Percentiles rank a stretch among this genome's conserved stretches.
Evolutionary conservation across 2,888 invertebrate genomes (phyloP).

Genomic region (Rhogogaster chlorosoma): DNA sequence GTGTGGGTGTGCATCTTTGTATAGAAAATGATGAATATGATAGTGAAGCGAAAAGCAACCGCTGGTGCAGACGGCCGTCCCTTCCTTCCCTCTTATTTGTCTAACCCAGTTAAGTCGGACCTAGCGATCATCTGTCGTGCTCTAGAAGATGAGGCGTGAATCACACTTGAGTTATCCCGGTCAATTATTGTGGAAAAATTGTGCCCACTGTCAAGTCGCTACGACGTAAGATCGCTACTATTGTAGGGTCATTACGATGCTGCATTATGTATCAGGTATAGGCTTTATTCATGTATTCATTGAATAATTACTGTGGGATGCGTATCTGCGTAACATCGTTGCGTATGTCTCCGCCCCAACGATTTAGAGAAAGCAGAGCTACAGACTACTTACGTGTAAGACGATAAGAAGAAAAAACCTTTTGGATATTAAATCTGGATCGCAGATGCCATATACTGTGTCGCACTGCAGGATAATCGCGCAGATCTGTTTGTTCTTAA

Average conservation of each 20-base stretch:
- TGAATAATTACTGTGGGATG: constrained; percentile 71
- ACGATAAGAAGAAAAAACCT: neutral
- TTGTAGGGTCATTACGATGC: constrained; percentile 50
- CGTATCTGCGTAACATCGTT: constrained; percentile 64
- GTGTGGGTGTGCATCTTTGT: neutral
- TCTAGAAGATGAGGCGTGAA: constrained; percentile 54
- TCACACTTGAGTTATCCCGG: constrained; percentile 67
- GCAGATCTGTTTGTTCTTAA: neutral
- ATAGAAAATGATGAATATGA: constrained; percentile 16
- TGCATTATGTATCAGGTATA: constrained; percentile 54
- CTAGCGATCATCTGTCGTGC: constrained; percentile 40
- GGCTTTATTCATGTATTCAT: constrained; percentile 72
- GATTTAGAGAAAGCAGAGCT: constrained; percentile 34
- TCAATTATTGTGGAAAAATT: constrained; percentile 69
- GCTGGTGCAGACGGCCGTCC: neutral
- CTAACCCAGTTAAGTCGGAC: constrained; percentile 44
- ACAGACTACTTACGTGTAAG: neutral
- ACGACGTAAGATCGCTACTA: constrained; percentile 23
- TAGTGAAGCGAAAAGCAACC: constrained; percentile 12
- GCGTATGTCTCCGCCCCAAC: constrained; percentile 62
- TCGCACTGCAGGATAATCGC: neutral
- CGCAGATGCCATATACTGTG: neutral
- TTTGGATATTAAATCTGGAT: neutral
- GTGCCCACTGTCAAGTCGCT: constrained; percentile 50
- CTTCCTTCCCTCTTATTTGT: constrained; percentile 27